Base-by-base conservation (phyloP, 53 echinoderm and acorn worm genomes). In the Mesocentrotus franciscanus region DNA sequence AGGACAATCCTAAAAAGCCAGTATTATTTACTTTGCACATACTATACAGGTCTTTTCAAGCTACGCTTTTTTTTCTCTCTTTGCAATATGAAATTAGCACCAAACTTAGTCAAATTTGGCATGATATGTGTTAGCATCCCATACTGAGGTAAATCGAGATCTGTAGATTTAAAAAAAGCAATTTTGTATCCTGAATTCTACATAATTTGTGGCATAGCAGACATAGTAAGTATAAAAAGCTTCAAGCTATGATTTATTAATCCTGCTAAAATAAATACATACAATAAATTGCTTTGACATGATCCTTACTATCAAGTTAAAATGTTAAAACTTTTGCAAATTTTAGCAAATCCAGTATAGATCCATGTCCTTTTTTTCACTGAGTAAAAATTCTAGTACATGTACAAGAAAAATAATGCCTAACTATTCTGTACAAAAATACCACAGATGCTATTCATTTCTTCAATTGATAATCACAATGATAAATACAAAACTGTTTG, bases 381-480 rank as follows among this genome's bases (percentile, higher is more conserved):
- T 85, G 56, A 83, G 14, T 20, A 83, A 39, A 22, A 83, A 49
- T 29, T 78, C 14, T 84, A 84, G 84, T 84, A 84, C 84, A 84
- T 87, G 57, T 87, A 87, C 26, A 87, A 87, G 87, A 87, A 87
- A 58, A 87, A 91, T 90, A 90, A 64, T 35, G 66, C 36, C 91
- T 61, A 91, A 1, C 64, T 61, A 91, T 34, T 66, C 91, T 91
- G 91, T 91, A 91, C 91, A 91, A 91, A 91, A 91, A 91, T 66
- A 87, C 87, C 27, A 58, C 58, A 87, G 26, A 66, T 14, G 36
- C 66, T 64, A 91, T 34, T 91, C 13, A 66, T 91, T 66, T 91
- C 14, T 66, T 91, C 66, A 64, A 66, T 16, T 62, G 34, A 24
- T 10, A 16, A 11, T 81, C 58, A 59, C 14, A 29, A 17, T 17